Evolutionary conservation across 2,797 vertebrate genomes (phyloP).

Genomic region (Danio choprae): DNA sequence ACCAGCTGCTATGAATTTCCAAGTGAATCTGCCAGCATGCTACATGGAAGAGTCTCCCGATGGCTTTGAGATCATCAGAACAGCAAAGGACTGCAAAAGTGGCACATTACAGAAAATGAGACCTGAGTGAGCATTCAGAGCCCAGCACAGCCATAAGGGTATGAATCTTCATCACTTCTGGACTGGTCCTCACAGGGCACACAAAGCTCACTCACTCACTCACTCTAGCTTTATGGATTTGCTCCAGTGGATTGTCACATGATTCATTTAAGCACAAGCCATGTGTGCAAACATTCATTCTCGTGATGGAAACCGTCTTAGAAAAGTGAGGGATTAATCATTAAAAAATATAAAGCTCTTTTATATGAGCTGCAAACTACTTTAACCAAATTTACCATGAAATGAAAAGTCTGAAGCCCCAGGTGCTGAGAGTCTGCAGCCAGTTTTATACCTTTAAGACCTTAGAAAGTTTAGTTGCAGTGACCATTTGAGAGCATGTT

Average conservation of each 20-base stretch:
- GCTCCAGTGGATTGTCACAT: conserved; percentile 40
- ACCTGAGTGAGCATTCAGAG: conserved; percentile 47
- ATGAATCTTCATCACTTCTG: conserved; percentile 49
- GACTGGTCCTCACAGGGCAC: conserved; percentile 36
- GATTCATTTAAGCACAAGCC: conserved; percentile 49
- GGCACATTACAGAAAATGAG: conserved; percentile 56
- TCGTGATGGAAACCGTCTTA: conserved; percentile 47
- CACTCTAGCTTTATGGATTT: conserved; percentile 55
- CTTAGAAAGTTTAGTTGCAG: conserved; percentile 21
- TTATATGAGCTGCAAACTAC: conserved; percentile 36
- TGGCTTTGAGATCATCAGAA: conserved; percentile 36
- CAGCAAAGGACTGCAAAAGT: conserved; percentile 44
- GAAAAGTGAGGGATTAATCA: conserved; percentile 46
- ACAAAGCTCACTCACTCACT: conserved; percentile 45
- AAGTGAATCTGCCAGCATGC: conserved; percentile 10
- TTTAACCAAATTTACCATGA: conserved; percentile 53
- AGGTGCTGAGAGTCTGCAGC: conserved; percentile 8
- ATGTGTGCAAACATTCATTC: conserved; percentile 39
- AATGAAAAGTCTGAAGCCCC: conserved; percentile 40
- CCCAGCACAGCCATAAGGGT: conserved; percentile 31
- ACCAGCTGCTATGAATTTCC: conserved; percentile 11
- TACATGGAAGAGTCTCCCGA: background rate
- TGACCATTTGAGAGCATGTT: background rate
- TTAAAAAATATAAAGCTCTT: conserved; percentile 41
- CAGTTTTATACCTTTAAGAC: conserved; percentile 20